phyloP scores from a whole-genome alignment of 1,140 invertebrate species.

The Drosophila carrolli region DNA sequence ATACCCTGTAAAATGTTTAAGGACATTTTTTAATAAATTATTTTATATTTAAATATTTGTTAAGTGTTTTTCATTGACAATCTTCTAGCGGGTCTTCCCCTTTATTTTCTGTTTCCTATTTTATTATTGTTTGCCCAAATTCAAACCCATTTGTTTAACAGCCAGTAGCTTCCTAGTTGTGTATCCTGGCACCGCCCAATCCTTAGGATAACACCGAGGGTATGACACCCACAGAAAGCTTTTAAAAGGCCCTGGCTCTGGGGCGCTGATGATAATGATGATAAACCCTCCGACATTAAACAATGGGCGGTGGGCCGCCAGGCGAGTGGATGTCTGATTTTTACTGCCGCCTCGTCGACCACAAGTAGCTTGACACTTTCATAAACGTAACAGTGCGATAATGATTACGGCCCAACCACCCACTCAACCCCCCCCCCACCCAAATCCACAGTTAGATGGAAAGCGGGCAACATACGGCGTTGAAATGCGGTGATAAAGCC shows the following conservation, averaged over 20 bases:
- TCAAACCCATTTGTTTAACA: slow-evolving; percentile 23
- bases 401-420: slow-evolving; percentile 66
- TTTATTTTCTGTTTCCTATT: slow-evolving; percentile 13
- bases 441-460: slow-evolving; percentile 31
- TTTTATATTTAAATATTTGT: neutral
- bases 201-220: slow-evolving; percentile 10
- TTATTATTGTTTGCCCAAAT: slow-evolving; percentile 16
- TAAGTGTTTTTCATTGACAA: slow-evolving; percentile 1
- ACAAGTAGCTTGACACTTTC: slow-evolving; percentile 83
- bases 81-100: neutral
- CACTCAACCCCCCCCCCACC: slow-evolving; percentile 12
- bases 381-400: slow-evolving; percentile 83
- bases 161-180: slow-evolving; percentile 4
- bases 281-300: slow-evolving; percentile 75
- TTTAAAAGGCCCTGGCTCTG: slow-evolving; percentile 44
- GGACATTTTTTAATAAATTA: neutral
- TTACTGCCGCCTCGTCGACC: slow-evolving; percentile 75
- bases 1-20: slow-evolving; percentile 19
- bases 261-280: slow-evolving; percentile 63
- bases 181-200: slow-evolving; percentile 10
- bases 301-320: slow-evolving; percentile 62
- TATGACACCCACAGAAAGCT: slow-evolving; percentile 43
- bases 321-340: slow-evolving; percentile 67
- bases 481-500: slow-evolving; percentile 74
- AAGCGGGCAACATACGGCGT: slow-evolving; percentile 69